Evolutionary conservation across 92 coral and sea anemone genomes (phyloP).

Genomic region (Heliopora coerulea): DNA sequence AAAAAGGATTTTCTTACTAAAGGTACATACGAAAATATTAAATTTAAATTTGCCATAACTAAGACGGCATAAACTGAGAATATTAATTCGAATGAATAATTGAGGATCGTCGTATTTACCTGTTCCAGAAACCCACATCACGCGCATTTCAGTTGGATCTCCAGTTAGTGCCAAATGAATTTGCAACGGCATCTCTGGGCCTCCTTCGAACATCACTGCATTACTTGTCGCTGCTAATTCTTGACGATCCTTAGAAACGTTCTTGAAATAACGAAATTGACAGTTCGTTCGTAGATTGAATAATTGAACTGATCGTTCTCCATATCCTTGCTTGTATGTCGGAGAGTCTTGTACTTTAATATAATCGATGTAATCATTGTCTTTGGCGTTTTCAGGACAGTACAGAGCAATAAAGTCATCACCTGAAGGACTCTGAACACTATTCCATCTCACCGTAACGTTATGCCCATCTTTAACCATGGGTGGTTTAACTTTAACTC

Average conservation of each 20-base stretch:
- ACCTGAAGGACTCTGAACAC: constrained; percentile 46
- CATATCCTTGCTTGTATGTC: constrained; percentile 56
- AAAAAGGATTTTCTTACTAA: too few relatives aligned
- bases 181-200: constrained; percentile 34
- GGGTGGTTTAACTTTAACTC: constrained; percentile 54
- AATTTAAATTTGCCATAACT: too few relatives aligned
- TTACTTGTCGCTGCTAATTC: constrained; percentile 40
- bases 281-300: constrained; percentile 46
- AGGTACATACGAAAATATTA: too few relatives aligned
- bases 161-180: constrained; percentile 43
- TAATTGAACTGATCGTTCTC: constrained; percentile 38
- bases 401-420: constrained; percentile 70
- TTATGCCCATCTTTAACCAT: constrained; percentile 61
- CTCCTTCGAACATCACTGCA: constrained; percentile 26
- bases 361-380: constrained; percentile 69
- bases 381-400: constrained; percentile 71
- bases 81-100: too few relatives aligned
- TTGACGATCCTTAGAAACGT: constrained; percentile 29
- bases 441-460: constrained; percentile 74
- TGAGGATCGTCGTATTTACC: background rate
- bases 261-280: constrained; percentile 50
- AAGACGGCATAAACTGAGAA: too few relatives aligned
- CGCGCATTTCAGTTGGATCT: constrained; percentile 41
- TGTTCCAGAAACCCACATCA: constrained; percentile 47
- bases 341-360: constrained; percentile 48